Percentiles rank a stretch among this genome's conserved stretches.
Conservation (phyloP, 2,113 vertebrate genomes). For the Leiothrix lutea region DNA sequence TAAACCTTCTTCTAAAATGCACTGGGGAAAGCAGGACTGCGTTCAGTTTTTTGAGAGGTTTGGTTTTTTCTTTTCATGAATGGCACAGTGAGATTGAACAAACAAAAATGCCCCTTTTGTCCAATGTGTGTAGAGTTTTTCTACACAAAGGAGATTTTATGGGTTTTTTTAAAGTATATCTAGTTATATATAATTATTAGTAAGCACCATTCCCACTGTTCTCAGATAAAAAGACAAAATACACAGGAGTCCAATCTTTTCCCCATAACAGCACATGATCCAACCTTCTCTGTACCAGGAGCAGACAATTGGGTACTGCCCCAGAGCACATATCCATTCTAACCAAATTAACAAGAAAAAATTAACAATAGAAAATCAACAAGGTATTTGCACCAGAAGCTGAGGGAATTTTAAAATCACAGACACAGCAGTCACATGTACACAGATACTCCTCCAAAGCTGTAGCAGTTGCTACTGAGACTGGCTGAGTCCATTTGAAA, state of each 20-base stretch:
- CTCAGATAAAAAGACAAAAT: neutral
- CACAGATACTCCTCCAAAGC: neutral
- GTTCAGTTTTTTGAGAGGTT: neutral
- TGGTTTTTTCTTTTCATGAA: neutral
- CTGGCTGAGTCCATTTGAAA: neutral
- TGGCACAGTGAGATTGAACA: neutral
- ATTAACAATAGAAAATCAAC: neutral
- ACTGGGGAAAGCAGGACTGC: neutral
- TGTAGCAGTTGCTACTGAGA: neutral
- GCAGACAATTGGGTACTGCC: neutral
- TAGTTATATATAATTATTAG: neutral
- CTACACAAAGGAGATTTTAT: neutral
- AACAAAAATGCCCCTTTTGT: neutral
- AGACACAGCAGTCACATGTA: neutral
- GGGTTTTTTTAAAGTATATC: neutral
- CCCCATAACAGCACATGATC: neutral
- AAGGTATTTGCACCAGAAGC: neutral
- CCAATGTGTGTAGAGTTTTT: neutral
- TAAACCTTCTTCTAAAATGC: neutral
- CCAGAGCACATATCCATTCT: neutral
- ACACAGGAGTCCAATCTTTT: neutral
- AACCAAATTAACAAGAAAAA: neutral
- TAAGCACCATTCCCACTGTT: neutral
- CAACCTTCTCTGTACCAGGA: neutral
- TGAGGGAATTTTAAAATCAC: neutral